Evolutionary conservation across 2,797 vertebrate genomes (phyloP).

Genomic region (Gymnothorax reevesii): DNA sequence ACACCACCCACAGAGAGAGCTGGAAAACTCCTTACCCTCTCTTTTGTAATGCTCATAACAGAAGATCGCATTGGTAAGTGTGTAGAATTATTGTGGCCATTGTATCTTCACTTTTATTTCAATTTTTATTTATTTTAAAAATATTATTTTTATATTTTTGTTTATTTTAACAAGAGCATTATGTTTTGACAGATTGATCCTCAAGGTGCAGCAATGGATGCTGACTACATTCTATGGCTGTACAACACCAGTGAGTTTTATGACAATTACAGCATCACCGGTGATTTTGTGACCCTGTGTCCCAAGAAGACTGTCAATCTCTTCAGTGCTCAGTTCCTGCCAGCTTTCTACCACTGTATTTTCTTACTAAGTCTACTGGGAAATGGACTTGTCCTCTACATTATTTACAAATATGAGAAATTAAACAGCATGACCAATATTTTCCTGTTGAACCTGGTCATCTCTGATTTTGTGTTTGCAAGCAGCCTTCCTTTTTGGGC

Average conservation of each 20-base stretch:
- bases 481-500: constrained; percentile 75
- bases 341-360: constrained; percentile 68
- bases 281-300: neutral
- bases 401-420: constrained; percentile 75
- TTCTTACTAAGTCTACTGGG: constrained; percentile 74
- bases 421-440: constrained; percentile 74
- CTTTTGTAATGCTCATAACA: neutral
- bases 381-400: constrained; percentile 72
- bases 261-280: neutral
- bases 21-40: neutral
- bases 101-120: neutral
- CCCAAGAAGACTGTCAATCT: constrained; percentile 44
- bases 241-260: neutral
- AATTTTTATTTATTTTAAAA: no score
- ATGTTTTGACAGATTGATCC: constrained; percentile 1
- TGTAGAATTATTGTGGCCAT: neutral
- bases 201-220: neutral
- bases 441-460: constrained; percentile 75
- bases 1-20: constrained; percentile 6
- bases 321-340: constrained; percentile 67
- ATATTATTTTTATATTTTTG: no score
- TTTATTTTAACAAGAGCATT: neutral
- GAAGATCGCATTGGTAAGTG: neutral
- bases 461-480: constrained; percentile 76
- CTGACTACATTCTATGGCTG: neutral